These are phyloP conservation scores for Heteromurus nitidus DNA, from an alignment of 2,888 invertebrate species.

Conservation along the genomic window DNA sequence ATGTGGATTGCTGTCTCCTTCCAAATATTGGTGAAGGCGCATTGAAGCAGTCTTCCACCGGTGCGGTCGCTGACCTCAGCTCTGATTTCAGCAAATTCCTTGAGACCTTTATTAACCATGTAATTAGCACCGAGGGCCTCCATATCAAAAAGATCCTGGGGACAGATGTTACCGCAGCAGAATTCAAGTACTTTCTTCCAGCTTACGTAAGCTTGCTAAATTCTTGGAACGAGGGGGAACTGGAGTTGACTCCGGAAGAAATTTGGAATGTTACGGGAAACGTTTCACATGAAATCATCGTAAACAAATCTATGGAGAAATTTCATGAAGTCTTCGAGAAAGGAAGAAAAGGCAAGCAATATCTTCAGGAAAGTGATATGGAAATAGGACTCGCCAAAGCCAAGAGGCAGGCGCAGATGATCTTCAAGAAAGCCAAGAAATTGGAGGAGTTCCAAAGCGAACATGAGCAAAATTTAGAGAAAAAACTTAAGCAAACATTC, in stretches of 20 bases:
- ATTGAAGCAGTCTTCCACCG: conserved; percentile 19
- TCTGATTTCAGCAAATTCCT: conserved; percentile 35
- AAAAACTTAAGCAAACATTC: neutral
- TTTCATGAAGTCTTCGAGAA: conserved; percentile 14
- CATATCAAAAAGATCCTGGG: conserved; percentile 43
- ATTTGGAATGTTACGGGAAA: conserved; percentile 33
- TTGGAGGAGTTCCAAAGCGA: conserved; percentile 12
- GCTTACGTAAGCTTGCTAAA: conserved; percentile 52
- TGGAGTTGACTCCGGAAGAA: too few relatives aligned
- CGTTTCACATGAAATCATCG: conserved; percentile 24
- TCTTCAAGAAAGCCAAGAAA: conserved; percentile 37
- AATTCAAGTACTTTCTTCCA: conserved; percentile 32
- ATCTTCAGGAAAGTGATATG: conserved; percentile 10
- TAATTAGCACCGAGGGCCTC: conserved; percentile 22
- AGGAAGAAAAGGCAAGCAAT: conserved; percentile 3
- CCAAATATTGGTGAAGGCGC: conserved; percentile 90
- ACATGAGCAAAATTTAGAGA: conserved; percentile 1
- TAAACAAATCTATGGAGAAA: conserved; percentile 3
- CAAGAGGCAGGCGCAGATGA: neutral
- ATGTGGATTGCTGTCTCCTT: conserved; percentile 97
- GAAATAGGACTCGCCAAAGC: neutral
- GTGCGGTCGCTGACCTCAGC: conserved; percentile 38
- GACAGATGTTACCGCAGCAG: conserved; percentile 18
- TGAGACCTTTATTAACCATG: conserved; percentile 27
- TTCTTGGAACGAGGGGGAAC: too few relatives aligned